These are phyloP conservation scores for Hirundo rustica DNA, from an alignment of 2,797 vertebrate genomes.

Conservation along the genomic window DNA sequence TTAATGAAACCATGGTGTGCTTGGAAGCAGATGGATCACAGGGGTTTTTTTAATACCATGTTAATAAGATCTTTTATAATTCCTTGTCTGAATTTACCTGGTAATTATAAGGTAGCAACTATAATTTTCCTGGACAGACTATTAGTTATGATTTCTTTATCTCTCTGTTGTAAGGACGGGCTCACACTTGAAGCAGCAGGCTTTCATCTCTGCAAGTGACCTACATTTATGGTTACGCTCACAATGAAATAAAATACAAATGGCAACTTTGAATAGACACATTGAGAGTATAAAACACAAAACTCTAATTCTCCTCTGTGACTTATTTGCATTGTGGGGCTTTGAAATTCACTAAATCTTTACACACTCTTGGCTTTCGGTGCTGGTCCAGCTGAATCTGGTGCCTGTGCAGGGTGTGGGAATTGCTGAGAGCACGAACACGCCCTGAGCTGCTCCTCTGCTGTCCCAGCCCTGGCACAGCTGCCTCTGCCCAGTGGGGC, in stretches of 20 bases:
- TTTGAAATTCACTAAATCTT: background rate
- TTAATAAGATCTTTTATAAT: conserved; percentile 47
- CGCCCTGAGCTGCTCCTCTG: background rate
- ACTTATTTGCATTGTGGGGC: background rate
- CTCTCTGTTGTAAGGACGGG: conserved; percentile 43
- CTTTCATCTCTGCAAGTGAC: conserved; percentile 69
- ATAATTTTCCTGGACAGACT: conserved; percentile 61
- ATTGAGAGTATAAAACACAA: background rate
- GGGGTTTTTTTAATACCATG: background rate
- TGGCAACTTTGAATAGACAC: conserved; percentile 35
- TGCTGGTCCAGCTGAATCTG: background rate
- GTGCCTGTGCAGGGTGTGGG: background rate
- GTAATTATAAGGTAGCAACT: conserved; percentile 74
- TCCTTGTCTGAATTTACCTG: conserved; percentile 69
- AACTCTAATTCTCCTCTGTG: background rate
- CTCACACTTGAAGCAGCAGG: conserved; percentile 46
- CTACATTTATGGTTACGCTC: conserved; percentile 64
- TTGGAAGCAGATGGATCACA: conserved; percentile 3
- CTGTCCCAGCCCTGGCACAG: background rate
- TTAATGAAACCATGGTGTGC: background rate
- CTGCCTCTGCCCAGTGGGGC: background rate
- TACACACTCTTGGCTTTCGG: fast-evolving
- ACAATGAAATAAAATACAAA: conserved; percentile 6
- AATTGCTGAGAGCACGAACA: background rate
- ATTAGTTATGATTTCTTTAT: conserved; percentile 66